phyloP scores from a whole-genome alignment of 2,113 vertebrate species.

The Apus apus region DNA sequence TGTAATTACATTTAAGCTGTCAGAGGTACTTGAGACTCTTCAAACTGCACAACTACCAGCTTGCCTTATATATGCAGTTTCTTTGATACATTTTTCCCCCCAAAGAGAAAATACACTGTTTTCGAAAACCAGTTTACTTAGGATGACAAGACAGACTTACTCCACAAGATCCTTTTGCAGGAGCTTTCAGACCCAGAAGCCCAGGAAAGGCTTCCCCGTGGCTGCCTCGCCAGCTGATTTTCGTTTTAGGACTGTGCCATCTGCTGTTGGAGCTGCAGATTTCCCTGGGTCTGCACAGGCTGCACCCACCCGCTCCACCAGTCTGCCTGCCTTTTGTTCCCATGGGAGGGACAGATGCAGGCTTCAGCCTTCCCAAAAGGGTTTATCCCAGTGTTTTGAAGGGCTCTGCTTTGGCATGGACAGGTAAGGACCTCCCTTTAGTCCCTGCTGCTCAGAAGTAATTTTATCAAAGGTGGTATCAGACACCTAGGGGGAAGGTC shows the following conservation, averaged over 20 bases:
- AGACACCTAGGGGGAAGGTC: not conserved
- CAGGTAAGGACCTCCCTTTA: not conserved
- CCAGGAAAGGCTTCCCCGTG: not conserved
- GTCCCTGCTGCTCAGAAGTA: not conserved
- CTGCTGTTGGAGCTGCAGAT: constrained; percentile 64
- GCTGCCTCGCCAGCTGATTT: not conserved
- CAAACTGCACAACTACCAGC: not conserved
- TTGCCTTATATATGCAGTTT: not conserved
- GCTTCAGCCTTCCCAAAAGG: not conserved
- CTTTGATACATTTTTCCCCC: not conserved
- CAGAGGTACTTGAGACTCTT: not conserved
- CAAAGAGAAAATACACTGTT: not conserved
- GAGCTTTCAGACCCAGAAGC: not conserved
- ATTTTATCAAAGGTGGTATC: not conserved
- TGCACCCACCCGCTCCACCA: not conserved
- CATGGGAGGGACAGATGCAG: not conserved
- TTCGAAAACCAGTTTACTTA: not conserved
- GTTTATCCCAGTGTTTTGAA: not conserved
- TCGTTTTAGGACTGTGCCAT: constrained; percentile 68
- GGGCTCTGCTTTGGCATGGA: not conserved
- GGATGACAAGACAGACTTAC: not conserved
- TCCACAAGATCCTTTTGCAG: not conserved
- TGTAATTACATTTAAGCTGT: not conserved
- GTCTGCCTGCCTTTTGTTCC: not conserved
- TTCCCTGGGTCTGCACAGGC: not conserved